Conservation (phyloP, 2,113 vertebrate species). For the Physeter macrocephalus region DNA sequence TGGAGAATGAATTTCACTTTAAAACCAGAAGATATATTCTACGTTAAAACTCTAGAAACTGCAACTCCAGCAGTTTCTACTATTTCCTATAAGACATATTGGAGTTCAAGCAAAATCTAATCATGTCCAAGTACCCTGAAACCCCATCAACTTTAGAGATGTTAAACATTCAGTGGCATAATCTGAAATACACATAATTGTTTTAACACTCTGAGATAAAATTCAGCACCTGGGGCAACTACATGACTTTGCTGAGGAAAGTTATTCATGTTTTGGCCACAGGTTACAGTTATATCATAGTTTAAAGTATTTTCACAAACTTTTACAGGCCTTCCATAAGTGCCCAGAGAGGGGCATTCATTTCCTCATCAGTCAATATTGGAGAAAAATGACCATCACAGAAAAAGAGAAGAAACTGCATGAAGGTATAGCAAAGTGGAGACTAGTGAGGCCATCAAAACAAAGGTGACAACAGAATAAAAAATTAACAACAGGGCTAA, state of each 20-base stretch:
- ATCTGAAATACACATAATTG: slow-evolving; percentile 1
- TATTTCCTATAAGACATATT: neutral
- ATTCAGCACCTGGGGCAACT: neutral
- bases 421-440: neutral
- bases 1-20: neutral
- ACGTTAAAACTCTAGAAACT: neutral
- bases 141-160: neutral
- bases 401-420: neutral
- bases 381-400: neutral
- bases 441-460: neutral
- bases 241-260: neutral
- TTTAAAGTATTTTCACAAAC: slow-evolving; percentile 2
- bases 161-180: slow-evolving; percentile 10
- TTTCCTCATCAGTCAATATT: neutral
- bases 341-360: neutral
- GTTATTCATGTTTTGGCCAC: neutral
- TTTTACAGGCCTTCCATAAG: neutral
- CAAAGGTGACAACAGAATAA: neutral
- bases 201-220: slow-evolving; percentile 33
- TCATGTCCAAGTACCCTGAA: neutral
- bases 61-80: neutral
- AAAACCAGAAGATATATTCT: neutral
- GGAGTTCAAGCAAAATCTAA: slow-evolving; percentile 1
- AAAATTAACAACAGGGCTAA: neutral
- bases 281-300: neutral